These are phyloP conservation scores for Galemys pyrenaicus DNA, from an alignment of 2,113 vertebrate genomes.

Conservation along the genomic window DNA sequence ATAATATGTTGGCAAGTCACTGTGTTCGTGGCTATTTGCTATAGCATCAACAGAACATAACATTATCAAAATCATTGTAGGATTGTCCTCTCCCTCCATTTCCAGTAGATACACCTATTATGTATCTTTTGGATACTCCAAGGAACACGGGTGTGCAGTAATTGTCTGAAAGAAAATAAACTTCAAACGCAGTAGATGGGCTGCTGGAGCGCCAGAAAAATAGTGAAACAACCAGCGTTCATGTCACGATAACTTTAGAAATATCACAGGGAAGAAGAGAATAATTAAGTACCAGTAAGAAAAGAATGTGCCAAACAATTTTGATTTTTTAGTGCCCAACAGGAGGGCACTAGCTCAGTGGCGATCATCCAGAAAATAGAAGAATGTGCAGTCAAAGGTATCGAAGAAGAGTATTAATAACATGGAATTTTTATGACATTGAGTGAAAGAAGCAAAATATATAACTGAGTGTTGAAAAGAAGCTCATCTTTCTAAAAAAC, in stretches of 20 bases:
- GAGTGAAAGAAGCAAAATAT: not conserved
- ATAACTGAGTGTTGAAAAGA: not conserved
- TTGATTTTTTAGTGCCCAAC: not conserved
- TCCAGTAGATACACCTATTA: too few species aligned
- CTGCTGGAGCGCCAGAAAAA: not conserved
- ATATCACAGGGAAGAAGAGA: not conserved
- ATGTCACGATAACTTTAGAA: not conserved
- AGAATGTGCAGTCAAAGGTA: not conserved
- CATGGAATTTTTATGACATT: not conserved
- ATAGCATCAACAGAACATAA: not conserved
- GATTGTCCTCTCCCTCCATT: not conserved
- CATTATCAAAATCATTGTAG: not conserved
- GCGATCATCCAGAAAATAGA: not conserved
- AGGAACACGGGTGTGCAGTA: not conserved
- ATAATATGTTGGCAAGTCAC: not conserved
- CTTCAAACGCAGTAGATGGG: not conserved
- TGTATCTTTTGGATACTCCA: not conserved
- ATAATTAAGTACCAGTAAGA: not conserved
- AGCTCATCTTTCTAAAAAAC: not conserved
- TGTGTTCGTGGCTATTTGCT: not conserved
- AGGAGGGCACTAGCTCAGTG: not conserved
- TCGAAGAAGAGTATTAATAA: not conserved
- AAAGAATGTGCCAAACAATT: not conserved
- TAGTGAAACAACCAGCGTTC: not conserved
- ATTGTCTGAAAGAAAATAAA: conserved; percentile 4